Evolutionary conservation across 1,140 invertebrate genomes (phyloP).

Genomic region (Coenobita brevimanus): DNA sequence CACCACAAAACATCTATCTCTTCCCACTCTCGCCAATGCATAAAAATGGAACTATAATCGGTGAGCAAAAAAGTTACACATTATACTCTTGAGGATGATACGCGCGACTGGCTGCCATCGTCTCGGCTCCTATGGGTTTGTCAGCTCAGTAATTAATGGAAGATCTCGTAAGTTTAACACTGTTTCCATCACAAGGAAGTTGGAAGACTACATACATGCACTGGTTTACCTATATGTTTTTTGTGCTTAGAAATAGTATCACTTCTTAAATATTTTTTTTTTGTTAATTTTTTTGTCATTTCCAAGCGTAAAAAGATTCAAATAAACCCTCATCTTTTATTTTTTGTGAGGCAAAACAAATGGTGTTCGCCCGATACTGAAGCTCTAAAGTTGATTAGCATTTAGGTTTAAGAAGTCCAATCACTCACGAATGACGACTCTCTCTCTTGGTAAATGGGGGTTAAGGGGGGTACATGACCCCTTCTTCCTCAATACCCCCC

Average conservation of each 20-base stretch:
- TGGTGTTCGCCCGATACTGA: constrained; percentile 41
- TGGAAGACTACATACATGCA: constrained; percentile 64
- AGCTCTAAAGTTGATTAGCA: constrained; percentile 39
- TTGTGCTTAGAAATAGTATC: constrained; percentile 64
- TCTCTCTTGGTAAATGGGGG: constrained; percentile 25
- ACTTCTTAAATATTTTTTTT: constrained; percentile 46
- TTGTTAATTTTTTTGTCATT: constrained; percentile 27
- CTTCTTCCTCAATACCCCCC: no score
- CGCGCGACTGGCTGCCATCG: constrained; percentile 5
- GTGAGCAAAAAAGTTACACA: constrained; percentile 2
- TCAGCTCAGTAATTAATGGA: constrained; percentile 62
- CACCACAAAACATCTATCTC: no score
- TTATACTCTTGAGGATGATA: not conserved
- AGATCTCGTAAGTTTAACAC: constrained; percentile 64
- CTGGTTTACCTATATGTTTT: constrained; percentile 47
- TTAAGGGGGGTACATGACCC: constrained; percentile 37
- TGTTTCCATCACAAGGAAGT: constrained; percentile 65
- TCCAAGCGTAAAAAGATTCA: constrained; percentile 59
- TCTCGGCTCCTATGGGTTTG: constrained; percentile 35
- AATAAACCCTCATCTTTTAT: constrained; percentile 42
- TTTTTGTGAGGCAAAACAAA: constrained; percentile 35
- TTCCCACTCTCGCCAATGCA: not conserved
- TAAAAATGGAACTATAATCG: not conserved
- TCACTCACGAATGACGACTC: constrained; percentile 5
- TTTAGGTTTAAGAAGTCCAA: constrained; percentile 52